Conservation (phyloP, 2,888 invertebrate species). For the Crepidodera aurea region DNA sequence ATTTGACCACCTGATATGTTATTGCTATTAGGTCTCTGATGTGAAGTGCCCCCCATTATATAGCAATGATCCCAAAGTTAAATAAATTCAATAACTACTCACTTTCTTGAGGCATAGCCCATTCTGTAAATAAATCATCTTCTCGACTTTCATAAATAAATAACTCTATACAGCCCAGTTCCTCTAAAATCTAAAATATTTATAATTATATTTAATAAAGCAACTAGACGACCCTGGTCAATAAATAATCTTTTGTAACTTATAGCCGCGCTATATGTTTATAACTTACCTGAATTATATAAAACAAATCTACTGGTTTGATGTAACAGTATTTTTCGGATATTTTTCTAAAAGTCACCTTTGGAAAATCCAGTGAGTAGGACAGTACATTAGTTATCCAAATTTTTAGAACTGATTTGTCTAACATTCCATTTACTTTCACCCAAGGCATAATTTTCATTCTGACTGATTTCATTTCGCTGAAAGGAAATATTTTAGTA, state of each 20-base stretch:
- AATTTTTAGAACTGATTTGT: conserved; percentile 72
- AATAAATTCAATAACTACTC: no score
- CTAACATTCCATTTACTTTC: conserved; percentile 75
- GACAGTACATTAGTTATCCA: conserved; percentile 74
- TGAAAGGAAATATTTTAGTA: conserved; percentile 19
- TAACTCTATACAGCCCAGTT: conserved; percentile 66
- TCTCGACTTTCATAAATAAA: conserved; percentile 56
- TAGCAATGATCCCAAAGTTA: no score
- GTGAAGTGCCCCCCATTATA: no score
- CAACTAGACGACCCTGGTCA: no score
- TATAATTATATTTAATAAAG: no score
- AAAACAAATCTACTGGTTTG: conserved; percentile 70
- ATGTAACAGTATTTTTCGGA: conserved; percentile 70
- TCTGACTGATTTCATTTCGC: conserved; percentile 30
- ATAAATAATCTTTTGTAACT: no score
- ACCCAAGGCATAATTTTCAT: conserved; percentile 73
- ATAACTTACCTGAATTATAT: conserved; percentile 67
- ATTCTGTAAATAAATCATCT: conserved; percentile 60
- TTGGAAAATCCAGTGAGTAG: conserved; percentile 71
- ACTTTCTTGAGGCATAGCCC: conserved; percentile 37
- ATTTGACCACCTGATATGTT: no score
- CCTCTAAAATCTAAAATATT: conserved; percentile 65
- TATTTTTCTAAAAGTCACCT: conserved; percentile 65
- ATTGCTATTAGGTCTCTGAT: no score
- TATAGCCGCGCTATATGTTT: no score